A percentile compares a stretch with the other conserved stretches of the same genome.
Evolutionary conservation across 1,140 invertebrate genomes (phyloP).

Genomic region (Reticulitermes speratus): DNA sequence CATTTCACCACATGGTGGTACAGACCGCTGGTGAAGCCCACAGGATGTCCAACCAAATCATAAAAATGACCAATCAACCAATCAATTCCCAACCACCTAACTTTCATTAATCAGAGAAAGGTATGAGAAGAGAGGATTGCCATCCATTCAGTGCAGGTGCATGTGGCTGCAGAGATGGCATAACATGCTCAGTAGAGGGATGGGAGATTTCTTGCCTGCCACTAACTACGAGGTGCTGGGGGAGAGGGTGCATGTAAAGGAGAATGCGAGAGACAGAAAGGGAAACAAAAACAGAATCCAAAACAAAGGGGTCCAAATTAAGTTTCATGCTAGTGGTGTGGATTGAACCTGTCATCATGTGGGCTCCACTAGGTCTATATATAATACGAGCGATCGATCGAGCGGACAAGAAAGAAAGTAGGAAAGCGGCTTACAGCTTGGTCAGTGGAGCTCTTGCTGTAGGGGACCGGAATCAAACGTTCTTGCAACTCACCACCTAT

Average conservation of each 20-base stretch:
- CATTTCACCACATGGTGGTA: constrained; percentile 32
- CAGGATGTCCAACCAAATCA: constrained; percentile 27
- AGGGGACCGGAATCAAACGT: constrained; percentile 97
- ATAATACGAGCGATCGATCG: constrained; percentile 44
- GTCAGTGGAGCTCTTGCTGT: constrained; percentile 99
- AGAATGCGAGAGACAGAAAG: constrained; percentile 38
- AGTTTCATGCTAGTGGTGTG: constrained; percentile 5
- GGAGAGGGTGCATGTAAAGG: constrained; percentile 1
- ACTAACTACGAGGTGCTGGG: no score
- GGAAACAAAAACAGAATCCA: constrained; percentile 41
- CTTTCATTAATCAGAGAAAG: neutral
- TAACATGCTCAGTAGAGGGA: neutral
- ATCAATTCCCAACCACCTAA: neutral
- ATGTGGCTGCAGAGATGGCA: neutral
- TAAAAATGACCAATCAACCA: neutral
- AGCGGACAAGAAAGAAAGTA: constrained; percentile 50
- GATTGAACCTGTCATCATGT: constrained; percentile 33
- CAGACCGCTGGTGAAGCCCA: constrained; percentile 36
- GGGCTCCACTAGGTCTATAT: constrained; percentile 33
- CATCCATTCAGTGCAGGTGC: constrained; percentile 16
- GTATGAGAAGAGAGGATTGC: neutral
- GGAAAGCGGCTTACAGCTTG: constrained; percentile 91
- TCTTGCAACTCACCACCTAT: constrained; percentile 99
- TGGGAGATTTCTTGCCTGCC: neutral
- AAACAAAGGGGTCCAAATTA: neutral